Conservation (phyloP, 2,113 vertebrate species). For the Upupa epops region DNA sequence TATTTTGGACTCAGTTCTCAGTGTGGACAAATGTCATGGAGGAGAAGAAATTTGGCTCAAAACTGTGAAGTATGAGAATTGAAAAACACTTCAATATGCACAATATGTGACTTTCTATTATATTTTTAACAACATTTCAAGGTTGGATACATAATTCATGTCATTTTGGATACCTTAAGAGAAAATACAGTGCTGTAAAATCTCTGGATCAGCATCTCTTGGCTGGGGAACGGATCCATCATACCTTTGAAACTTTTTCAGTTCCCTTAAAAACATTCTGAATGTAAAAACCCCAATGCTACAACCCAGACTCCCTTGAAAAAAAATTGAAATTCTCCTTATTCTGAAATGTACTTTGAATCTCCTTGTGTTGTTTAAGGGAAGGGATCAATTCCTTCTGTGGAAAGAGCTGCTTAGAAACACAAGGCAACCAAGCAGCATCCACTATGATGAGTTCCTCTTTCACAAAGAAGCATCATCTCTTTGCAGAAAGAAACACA, state of each 20-base stretch:
- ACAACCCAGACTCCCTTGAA: neutral
- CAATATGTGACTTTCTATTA: slow-evolving; percentile 49
- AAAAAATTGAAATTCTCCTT: neutral
- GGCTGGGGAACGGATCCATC: neutral
- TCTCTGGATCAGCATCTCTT: slow-evolving; percentile 41
- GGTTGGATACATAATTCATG: slow-evolving; percentile 66
- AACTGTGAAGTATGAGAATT: slow-evolving; percentile 11
- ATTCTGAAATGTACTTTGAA: neutral
- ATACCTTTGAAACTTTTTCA: neutral
- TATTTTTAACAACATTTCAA: slow-evolving; percentile 60
- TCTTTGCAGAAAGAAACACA: neutral
- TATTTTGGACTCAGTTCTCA: slow-evolving; percentile 30
- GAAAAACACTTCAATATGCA: slow-evolving; percentile 21
- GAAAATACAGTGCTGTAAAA: slow-evolving; percentile 2
- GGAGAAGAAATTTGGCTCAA: slow-evolving; percentile 53
- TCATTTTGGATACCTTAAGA: slow-evolving; percentile 29
- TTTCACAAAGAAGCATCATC: neutral
- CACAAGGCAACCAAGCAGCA: neutral
- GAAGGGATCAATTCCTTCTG: neutral
- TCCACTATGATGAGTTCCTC: neutral
- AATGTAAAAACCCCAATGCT: neutral
- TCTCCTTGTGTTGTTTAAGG: neutral
- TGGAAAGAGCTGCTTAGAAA: neutral
- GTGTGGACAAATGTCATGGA: slow-evolving; percentile 34
- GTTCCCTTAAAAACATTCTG: neutral